Conservation (phyloP, 2,797 vertebrate genomes). For the Melanotaenia trifasciata region DNA sequence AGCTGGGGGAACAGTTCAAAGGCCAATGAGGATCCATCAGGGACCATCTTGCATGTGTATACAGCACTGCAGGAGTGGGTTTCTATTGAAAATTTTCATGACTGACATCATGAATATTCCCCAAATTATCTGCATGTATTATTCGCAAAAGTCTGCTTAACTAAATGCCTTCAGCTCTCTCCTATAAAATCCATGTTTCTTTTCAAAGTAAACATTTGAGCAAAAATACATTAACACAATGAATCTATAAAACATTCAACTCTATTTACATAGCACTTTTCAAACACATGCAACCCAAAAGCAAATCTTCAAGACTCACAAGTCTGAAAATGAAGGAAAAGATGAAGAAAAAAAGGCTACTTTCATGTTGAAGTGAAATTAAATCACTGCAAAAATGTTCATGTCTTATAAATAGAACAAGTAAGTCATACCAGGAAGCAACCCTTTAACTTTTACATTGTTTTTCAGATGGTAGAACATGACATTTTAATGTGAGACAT, state of each 20-base stretch:
- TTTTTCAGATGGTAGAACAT: constrained; percentile 10
- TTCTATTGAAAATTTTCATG: constrained; percentile 14
- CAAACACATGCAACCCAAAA: too few species aligned
- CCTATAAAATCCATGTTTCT: background rate
- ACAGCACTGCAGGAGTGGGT: constrained; percentile 16
- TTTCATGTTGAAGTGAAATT: background rate
- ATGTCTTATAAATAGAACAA: background rate
- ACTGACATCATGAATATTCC: constrained; percentile 12
- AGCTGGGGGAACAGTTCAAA: constrained; percentile 62
- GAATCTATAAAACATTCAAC: background rate
- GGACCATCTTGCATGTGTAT: constrained; percentile 28
- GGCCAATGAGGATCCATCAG: constrained; percentile 66
- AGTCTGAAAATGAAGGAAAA: background rate
- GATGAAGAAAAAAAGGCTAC: background rate
- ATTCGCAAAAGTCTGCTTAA: background rate
- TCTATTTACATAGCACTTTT: too few species aligned
- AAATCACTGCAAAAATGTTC: background rate
- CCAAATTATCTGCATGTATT: background rate
- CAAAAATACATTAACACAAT: too few species aligned
- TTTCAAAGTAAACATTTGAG: background rate
- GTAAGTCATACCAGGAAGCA: background rate
- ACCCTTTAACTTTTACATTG: background rate
- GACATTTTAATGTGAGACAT: constrained; percentile 24
- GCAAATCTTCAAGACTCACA: too few species aligned
- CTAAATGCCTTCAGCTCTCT: background rate